Evolutionary conservation across 2,797 vertebrate species (phyloP), one percentile per base, ranked within the genome.

Genomic region (Synaphobranchus kaupii): DNA sequence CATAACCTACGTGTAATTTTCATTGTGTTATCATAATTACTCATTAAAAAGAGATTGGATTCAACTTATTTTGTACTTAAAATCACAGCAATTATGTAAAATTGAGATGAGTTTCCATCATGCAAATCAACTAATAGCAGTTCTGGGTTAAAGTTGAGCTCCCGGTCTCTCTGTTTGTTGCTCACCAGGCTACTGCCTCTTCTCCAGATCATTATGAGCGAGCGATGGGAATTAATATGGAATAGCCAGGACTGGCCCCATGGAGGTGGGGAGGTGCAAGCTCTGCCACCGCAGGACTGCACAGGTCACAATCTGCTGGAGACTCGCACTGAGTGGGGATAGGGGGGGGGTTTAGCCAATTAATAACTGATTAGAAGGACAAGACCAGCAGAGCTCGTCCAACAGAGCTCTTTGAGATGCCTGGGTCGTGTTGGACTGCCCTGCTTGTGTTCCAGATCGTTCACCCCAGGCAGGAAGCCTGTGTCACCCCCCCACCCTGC

Each of bases 351-450:
- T 81, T 50, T 31, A 25, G 47, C 78, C 78, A 25, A 81, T 81
- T 81, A 76, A 76, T 44, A 44, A 44, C 73, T 20, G 73, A 76
- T 76, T 15, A 44, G 17, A 76, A 76, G 73, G 34, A 76, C 73
- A 44, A 44, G 73, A 44, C 31, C 73, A 44, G 78, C 44, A 50
- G 44, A 81, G 34, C 15, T 15, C 31, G n/a, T n/a, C 31, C 73
- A 44, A 44, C 44, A 50, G 44, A 81, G 34, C 15, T 15, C 31
- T 47, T 78, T 78, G 0, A 54, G 82, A 58, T 31, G 52, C 50
- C 25, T 56, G 50, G 50, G 82, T 28, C 22, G n/a, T n/a, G n/a
- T n/a, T 4, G 44, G 15, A 82, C 47, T 44, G n/a, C 82, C 39
- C 52, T 17, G 82, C 50, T 7, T 34, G 82, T 83, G 50, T 52